Evolutionary conservation across 2,888 invertebrate genomes (phyloP).

Genomic region (Lydus trimaculatus): DNA sequence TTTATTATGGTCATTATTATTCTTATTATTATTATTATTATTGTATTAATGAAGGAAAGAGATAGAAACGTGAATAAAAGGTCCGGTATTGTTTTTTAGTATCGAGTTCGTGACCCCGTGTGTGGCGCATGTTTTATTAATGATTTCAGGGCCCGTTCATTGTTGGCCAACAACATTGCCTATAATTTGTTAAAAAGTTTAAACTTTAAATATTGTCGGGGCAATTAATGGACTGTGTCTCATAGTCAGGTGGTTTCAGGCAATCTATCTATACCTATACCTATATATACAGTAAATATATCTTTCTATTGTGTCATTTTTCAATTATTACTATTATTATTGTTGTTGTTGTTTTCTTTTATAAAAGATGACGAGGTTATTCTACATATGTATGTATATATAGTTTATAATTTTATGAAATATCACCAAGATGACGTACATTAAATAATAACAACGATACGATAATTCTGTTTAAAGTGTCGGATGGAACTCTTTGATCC

Average conservation of each 20-base stretch:
- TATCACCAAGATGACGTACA: background rate
- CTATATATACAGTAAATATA: no score
- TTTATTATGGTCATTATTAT: slow-evolving; percentile 10
- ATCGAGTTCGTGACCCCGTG: slow-evolving; percentile 41
- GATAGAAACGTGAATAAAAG: slow-evolving; percentile 24
- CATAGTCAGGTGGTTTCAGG: slow-evolving; percentile 6
- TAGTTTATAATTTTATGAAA: background rate
- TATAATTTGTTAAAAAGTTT: slow-evolving; percentile 27
- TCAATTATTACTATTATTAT: background rate
- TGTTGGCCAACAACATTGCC: slow-evolving; percentile 26
- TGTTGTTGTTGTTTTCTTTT: no score
- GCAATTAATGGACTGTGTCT: slow-evolving; percentile 3
- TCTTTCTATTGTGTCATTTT: no score
- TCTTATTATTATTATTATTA: background rate
- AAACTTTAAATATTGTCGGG: slow-evolving; percentile 4
- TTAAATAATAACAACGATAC: background rate
- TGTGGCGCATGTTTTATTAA: slow-evolving; percentile 42
- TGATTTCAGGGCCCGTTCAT: slow-evolving; percentile 33
- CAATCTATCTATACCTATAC: background rate
- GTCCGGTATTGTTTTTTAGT: slow-evolving; percentile 27
- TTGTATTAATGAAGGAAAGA: slow-evolving; percentile 8
- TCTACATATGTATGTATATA: background rate
- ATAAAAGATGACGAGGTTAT: no score
- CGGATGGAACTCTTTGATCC: slow-evolving; percentile 43
- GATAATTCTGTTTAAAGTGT: background rate